These are phyloP conservation scores for Drosophila nigricruria DNA, from an alignment of 2,888 invertebrate genomes.

Conservation along the genomic window DNA sequence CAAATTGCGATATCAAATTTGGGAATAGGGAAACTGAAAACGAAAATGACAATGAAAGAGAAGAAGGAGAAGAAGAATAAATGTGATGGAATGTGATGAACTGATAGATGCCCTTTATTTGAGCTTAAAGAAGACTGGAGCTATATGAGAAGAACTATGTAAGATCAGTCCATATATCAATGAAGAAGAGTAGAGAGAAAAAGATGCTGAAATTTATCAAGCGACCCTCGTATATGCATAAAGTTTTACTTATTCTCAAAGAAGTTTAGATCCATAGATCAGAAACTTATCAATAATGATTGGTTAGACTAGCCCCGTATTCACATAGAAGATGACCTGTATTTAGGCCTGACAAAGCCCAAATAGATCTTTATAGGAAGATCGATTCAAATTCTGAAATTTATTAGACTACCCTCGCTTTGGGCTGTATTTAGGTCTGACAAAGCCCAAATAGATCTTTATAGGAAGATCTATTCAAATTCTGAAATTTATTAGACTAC, in stretches of 20 bases:
- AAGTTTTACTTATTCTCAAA: no score
- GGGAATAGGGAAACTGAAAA: slow-evolving; percentile 15
- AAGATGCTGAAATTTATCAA: no score
- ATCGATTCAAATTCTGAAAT: neutral
- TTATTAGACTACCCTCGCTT: neutral
- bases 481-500: neutral
- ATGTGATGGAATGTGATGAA: neutral
- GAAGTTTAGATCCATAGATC: no score
- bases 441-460: neutral
- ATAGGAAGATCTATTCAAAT: neutral
- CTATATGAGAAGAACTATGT: neutral
- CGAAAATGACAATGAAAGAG: neutral
- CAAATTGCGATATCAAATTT: slow-evolving; percentile 22
- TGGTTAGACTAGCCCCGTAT: no score
- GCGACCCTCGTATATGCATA: no score
- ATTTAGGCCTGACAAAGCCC: no score
- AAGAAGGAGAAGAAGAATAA: neutral
- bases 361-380: no score
- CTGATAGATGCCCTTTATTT: slow-evolving; percentile 1
- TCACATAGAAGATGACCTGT: no score
- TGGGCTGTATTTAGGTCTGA: no score
- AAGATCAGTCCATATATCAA: neutral
- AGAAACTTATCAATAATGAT: no score
- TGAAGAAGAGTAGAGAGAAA: no score
- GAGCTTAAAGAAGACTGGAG: neutral